Evolutionary conservation across 2,888 invertebrate genomes (phyloP).

Genomic region (Nomada hirtipes): DNA sequence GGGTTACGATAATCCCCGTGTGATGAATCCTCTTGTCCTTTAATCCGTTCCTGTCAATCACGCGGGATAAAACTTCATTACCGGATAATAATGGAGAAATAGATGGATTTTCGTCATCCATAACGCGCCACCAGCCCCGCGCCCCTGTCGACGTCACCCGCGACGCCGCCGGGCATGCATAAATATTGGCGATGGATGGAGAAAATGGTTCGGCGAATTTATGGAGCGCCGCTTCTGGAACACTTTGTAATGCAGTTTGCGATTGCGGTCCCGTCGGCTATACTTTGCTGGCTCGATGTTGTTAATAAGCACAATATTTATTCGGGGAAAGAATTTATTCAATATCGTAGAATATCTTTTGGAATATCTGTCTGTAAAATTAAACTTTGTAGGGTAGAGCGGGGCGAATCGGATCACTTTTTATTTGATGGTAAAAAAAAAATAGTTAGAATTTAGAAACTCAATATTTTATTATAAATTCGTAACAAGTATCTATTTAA

Average conservation of each 20-base stretch:
- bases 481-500: no score
- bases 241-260: neutral
- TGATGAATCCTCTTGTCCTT: conserved; percentile 66
- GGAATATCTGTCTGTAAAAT: no score
- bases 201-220: conserved; percentile 19
- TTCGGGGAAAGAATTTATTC: no score
- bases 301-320: no score
- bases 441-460: no score
- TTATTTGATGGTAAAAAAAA: no score
- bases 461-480: no score
- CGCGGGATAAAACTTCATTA: conserved; percentile 64
- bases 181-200: conserved; percentile 24
- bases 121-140: neutral
- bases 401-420: no score
- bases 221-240: neutral
- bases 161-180: neutral
- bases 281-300: neutral
- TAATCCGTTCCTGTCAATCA: conserved; percentile 63
- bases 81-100: conserved; percentile 46
- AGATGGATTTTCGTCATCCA: conserved; percentile 37
- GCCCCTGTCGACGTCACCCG: neutral
- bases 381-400: no score
- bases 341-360: no score
- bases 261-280: no score
- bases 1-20: conserved; percentile 53